These are phyloP conservation scores for Pantherophis alleghaniensis DNA, from an alignment of 2,797 vertebrate genomes.

Conservation along the genomic window DNA sequence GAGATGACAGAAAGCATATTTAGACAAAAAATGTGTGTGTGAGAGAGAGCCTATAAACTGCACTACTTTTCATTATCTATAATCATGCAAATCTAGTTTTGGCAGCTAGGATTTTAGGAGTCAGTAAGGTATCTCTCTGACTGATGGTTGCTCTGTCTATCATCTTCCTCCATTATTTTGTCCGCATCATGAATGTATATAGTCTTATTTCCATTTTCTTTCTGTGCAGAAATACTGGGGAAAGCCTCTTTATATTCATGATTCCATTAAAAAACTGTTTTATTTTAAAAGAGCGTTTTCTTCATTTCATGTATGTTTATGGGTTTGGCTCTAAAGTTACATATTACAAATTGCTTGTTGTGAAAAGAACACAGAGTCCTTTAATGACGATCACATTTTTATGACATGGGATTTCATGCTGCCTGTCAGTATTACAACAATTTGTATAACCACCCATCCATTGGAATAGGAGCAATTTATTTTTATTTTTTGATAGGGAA, in stretches of 20 bases:
- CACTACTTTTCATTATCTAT: conserved; percentile 23
- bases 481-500: background rate
- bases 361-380: background rate
- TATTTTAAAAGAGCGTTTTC: background rate
- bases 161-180: background rate
- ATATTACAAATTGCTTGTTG: background rate
- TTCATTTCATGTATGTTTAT: conserved; percentile 26
- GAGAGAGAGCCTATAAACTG: background rate
- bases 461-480: background rate
- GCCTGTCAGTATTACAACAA: background rate
- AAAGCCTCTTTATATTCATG: background rate
- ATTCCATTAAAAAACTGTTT: background rate
- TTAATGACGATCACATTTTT: background rate
- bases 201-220: background rate
- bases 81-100: conserved; percentile 1
- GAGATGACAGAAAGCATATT: conserved; percentile 8
- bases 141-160: background rate
- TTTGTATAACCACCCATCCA: background rate
- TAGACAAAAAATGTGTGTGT: background rate
- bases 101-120: background rate
- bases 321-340: background rate
- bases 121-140: conserved; percentile 2
- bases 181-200: conserved; percentile 2
- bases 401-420: background rate
- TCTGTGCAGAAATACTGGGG: background rate